A percentile compares a stretch with the other conserved stretches of the same genome.
Evolutionary conservation across 2,113 vertebrate genomes (phyloP).

Genomic region (Pan troglodytes): DNA sequence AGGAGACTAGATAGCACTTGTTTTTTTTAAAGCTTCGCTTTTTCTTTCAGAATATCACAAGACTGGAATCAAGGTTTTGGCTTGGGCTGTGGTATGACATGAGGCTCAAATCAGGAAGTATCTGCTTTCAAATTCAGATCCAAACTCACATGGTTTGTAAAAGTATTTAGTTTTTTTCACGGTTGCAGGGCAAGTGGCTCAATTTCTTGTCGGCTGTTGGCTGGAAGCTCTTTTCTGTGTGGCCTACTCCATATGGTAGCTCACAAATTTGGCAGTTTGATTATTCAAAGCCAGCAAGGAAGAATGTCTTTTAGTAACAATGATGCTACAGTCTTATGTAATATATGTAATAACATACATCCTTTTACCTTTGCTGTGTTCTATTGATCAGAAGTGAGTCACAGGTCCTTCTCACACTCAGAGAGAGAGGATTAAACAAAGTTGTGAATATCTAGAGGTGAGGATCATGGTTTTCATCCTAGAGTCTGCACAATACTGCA

Average conservation of each 20-base stretch:
- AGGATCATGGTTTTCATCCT: neutral
- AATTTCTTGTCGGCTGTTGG: neutral
- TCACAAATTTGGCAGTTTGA: neutral
- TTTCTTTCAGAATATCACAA: neutral
- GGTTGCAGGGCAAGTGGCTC: neutral
- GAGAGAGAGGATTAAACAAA: neutral
- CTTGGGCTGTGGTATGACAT: neutral
- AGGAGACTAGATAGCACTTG: neutral
- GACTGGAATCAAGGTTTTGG: neutral
- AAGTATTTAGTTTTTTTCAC: neutral
- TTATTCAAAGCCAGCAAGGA: neutral
- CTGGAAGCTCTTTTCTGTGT: neutral
- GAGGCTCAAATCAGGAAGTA: neutral
- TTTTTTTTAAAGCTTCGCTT: neutral
- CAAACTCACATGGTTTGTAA: neutral
- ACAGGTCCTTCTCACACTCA: neutral
- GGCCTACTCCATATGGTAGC: neutral
- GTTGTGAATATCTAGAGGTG: neutral
- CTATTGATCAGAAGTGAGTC: neutral
- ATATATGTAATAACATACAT: neutral
- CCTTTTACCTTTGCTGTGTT: neutral
- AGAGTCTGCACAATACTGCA: neutral
- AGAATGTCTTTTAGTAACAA: neutral
- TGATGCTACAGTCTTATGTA: neutral
- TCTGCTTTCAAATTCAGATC: neutral